Percentiles rank a stretch among this genome's conserved stretches.
Conservation (phyloP, 92 coral and sea anemone species). For the Plumapathes pennacea region DNA sequence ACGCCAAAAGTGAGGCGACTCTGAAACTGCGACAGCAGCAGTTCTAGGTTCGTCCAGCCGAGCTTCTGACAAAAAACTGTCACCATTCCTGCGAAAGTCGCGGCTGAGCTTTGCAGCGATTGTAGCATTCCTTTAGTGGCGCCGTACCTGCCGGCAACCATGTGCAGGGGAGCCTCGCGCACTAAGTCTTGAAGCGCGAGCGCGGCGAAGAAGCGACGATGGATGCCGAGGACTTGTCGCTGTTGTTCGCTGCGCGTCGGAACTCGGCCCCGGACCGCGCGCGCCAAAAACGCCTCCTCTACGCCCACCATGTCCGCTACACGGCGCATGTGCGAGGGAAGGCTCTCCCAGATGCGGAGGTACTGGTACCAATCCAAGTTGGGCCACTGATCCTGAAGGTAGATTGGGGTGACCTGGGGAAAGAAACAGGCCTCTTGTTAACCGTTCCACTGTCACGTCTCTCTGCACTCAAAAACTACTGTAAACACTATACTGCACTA, state of each 20-base stretch:
- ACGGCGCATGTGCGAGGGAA: constrained; percentile 96
- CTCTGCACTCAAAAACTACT: no score
- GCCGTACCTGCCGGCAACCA: constrained; percentile 87
- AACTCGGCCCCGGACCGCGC: constrained; percentile 87
- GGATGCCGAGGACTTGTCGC: constrained; percentile 79
- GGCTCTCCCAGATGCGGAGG: constrained; percentile 90
- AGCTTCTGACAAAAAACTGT: constrained; percentile 93
- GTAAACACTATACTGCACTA: no score
- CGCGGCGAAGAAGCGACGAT: constrained; percentile 93
- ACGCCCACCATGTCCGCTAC: constrained; percentile 93
- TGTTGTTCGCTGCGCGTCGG: constrained; percentile 90
- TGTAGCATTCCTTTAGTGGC: constrained; percentile 97
- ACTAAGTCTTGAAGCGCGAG: constrained; percentile 95
- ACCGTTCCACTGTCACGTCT: no score
- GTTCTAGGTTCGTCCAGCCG: constrained; percentile 90
- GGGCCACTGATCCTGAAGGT: constrained; percentile 94
- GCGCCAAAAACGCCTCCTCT: constrained; percentile 74
- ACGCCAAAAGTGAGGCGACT: constrained; percentile 93
- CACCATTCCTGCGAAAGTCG: constrained; percentile 99
- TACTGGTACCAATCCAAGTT: constrained; percentile 96
- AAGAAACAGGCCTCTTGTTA: neutral
- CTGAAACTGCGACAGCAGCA: constrained; percentile 90
- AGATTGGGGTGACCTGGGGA: constrained; percentile 90
- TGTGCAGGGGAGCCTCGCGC: constrained; percentile 83
- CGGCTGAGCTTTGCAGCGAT: constrained; percentile 91